Evolutionary conservation across 2,113 vertebrate genomes (phyloP), one percentile per base, ranked within the genome.

Genomic region (Cromileptes altivelis): DNA sequence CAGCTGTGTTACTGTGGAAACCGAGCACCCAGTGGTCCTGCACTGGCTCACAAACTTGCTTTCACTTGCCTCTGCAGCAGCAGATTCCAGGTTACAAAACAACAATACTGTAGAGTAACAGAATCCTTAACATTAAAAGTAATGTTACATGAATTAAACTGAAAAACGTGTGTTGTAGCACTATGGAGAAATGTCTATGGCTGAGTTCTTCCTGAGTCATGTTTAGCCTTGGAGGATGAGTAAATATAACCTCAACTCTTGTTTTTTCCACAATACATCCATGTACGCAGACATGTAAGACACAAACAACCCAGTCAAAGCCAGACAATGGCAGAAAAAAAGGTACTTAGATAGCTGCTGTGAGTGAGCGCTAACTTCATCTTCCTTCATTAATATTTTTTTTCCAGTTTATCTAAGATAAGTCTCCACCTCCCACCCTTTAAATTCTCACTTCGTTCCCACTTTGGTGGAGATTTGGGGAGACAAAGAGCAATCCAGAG

Each of bases 401-500:
- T 23, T 1, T 27, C 67, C 50, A 73, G n/a, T 83, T 79, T 56
- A 53, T 55, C 64, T 23, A 57, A 85, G 61, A 84, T 75, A 69
- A 75, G 49, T 12, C 74, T 83, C 33, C 61, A 73, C 7, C 78
- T 80, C 55, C 71, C 76, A 67, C 25, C 55, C 53, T 61, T 76
- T n/a, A 78, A 77, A 79, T 64, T 33, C 40, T 63, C 42, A 47
- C 33, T 61, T 68, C 2, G n/a, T 74, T 70, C 67, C 75, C 68
- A 88, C 72, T 88, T 89, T 88, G 27, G 67, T 62, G 30, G 85
- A 19, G 45, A 85, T 75, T 69, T 60, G 40, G 40, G 50, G 79
- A 92, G 85, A 85, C 88, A 88, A 86, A 92, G 89, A 87, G 40
- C 62, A 80, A 86, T 83, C 86, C 85, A 65, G 49, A 72, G 85